Percentiles rank a stretch among this genome's conserved stretches.
phyloP scores from a whole-genome alignment of 2,888 invertebrate species.

The Macrophya alboannulata region DNA sequence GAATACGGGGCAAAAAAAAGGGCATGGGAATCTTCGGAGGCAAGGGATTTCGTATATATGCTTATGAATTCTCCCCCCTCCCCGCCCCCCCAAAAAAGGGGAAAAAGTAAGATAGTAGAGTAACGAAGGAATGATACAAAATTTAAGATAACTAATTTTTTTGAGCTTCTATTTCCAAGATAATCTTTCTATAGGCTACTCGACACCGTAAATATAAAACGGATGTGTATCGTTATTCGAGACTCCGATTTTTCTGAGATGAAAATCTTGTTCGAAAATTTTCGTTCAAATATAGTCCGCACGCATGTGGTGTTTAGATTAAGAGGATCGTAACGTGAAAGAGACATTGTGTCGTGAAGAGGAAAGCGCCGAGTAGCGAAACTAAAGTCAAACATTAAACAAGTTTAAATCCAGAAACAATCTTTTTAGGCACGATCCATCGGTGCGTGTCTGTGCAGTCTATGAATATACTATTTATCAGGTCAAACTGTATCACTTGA shows the following conservation, averaged over 20 bases:
- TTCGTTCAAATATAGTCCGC: neutral
- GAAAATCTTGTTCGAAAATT: neutral
- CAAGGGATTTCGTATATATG: neutral
- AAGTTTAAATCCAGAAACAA: conserved; percentile 45
- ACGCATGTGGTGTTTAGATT: conserved; percentile 31
- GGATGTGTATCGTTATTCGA: neutral
- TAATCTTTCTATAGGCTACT: neutral
- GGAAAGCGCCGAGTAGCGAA: conserved; percentile 9
- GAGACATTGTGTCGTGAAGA: conserved; percentile 9
- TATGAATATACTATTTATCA: neutral
- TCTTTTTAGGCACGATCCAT: conserved; percentile 40
- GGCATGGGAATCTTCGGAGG: neutral
- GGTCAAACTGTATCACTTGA: neutral
- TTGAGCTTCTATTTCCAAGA: neutral
- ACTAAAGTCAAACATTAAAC: conserved; percentile 28
- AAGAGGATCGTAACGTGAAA: neutral
- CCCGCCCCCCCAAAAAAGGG: neutral
- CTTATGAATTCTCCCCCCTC: neutral
- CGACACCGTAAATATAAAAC: neutral
- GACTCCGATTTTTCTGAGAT: no score
- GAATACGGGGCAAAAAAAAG: neutral
- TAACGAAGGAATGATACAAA: neutral
- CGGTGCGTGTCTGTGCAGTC: neutral
- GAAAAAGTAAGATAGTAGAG: neutral
- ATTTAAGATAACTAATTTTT: neutral